A percentile compares a stretch with the other conserved stretches of the same genome.
Evolutionary conservation across 2,888 invertebrate genomes (phyloP).

Genomic region (Elegia similella): DNA sequence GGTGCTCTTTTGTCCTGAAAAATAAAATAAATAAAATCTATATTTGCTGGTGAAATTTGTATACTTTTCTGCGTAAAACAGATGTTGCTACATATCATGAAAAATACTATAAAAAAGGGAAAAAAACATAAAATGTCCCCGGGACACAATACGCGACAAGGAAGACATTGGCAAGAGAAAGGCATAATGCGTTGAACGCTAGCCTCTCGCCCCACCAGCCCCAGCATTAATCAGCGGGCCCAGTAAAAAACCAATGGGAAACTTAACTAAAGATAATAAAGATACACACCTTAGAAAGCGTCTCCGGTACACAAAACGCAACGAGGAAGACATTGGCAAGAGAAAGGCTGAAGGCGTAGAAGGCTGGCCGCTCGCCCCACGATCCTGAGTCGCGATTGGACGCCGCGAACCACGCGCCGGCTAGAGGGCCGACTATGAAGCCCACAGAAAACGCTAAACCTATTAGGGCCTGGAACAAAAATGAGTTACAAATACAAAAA

Average conservation of each 20-base stretch:
- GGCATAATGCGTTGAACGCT: too few species aligned
- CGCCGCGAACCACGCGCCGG: slow-evolving; percentile 93
- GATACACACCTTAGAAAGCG: slow-evolving; percentile 85
- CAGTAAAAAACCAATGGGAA: too few species aligned
- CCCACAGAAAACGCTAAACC: slow-evolving; percentile 98
- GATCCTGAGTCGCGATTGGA: slow-evolving; percentile 78
- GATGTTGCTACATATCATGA: too few species aligned
- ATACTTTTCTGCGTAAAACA: too few species aligned
- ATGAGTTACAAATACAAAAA: too few species aligned
- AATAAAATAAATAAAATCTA: slow-evolving; percentile 18
- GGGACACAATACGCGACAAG: too few species aligned
- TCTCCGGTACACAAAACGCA: slow-evolving; percentile 89
- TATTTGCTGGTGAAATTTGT: background rate
- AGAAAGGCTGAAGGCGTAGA: slow-evolving; percentile 88
- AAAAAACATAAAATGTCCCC: too few species aligned
- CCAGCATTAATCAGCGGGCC: too few species aligned
- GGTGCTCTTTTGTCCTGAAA: slow-evolving; percentile 86
- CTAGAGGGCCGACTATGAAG: slow-evolving; percentile 97
- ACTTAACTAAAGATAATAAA: background rate
- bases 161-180: too few species aligned
- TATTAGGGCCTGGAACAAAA: slow-evolving; percentile 90
- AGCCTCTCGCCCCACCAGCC: too few species aligned
- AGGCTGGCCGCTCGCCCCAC: slow-evolving; percentile 92
- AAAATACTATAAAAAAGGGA: too few species aligned
- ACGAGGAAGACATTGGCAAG: slow-evolving; percentile 90